Evolutionary conservation across 64 coral and sea anemone species (phyloP).

Genomic region (Platygyra sinensis): DNA sequence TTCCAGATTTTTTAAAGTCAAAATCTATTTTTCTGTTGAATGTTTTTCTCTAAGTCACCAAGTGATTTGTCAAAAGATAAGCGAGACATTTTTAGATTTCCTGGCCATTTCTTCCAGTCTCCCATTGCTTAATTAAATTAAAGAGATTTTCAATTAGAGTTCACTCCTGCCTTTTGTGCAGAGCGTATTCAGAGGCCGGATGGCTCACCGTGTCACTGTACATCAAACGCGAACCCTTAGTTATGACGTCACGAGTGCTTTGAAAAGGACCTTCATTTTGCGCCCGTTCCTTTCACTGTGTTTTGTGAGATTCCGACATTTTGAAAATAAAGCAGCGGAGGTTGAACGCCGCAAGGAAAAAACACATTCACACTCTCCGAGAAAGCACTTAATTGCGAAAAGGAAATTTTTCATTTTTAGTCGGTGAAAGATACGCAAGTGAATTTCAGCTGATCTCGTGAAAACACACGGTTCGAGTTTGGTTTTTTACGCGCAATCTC

Average conservation of each 20-base stretch:
- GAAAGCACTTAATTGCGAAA: neutral
- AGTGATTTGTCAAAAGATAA: neutral
- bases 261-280: neutral
- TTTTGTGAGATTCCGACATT: constrained; percentile 15
- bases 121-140: constrained; percentile 4
- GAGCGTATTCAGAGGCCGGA: neutral
- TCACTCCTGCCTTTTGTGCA: neutral
- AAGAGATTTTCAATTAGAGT: constrained; percentile 30
- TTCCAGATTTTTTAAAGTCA: neutral
- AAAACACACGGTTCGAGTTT: neutral
- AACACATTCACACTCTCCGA: neutral
- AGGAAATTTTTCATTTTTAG: neutral
- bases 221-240: neutral
- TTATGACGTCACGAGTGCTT: constrained; percentile 4
- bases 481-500: neutral
- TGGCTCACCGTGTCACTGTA: neutral
- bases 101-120: neutral
- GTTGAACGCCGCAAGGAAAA: neutral
- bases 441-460: neutral
- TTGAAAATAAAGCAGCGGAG: constrained; percentile 26
- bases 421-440: neutral
- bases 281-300: neutral
- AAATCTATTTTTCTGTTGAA: neutral
- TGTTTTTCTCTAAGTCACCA: neutral
- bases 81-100: neutral